Evolutionary conservation across 2,113 vertebrate species (phyloP), one percentile per base, ranked within the genome.

Genomic region (Poeciliopsis turrubarensis): DNA sequence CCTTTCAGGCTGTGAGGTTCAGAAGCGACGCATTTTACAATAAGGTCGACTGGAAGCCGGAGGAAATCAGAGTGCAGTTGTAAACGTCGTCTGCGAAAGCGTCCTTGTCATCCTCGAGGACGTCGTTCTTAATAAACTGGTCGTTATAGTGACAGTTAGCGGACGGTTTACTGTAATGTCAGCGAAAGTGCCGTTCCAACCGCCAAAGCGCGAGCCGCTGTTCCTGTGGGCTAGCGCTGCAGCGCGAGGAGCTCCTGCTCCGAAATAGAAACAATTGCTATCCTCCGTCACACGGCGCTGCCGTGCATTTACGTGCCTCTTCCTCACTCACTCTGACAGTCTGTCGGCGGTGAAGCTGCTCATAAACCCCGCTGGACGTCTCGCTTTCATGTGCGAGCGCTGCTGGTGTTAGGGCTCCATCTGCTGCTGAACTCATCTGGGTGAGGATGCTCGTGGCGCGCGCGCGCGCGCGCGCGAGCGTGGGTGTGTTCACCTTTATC

Each of bases 391-490:
- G 72, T 68, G 70, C 44, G 63, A 15, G 51, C 12, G 72, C 63
- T 31, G 70, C 71, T 73, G 82, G 89, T 77, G 77, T 72, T 82
- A 88, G 87, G 83, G 92, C 91, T 92, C 91, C 92, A 91, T 86
- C 92, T 93, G 86, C 92, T 91, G 87, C 83, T 86, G 84, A 82
- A 54, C 77, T 44, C 63, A 11, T 64, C 77, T 4, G 77, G 71
- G 72, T 72, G 73, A 69, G 73, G 51, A 71, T 71, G 67, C 22
- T 31, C 3, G 3, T 5, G 30, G 60, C 17, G 17, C 17, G 17
- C 17, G 44, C 15, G 44, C 15, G 44, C 5, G 15, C 5, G 15
- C 15, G 44, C 1, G 44, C 5, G 14, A 1, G 17, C 15, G 5
- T 6, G 44, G 4, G 44, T 47, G 44, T 41, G 39, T 41, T 41